Percentiles rank a stretch among this genome's conserved stretches.
Conservation (phyloP, 1,140 invertebrate genomes). For the Drosophila grimshawi region DNA sequence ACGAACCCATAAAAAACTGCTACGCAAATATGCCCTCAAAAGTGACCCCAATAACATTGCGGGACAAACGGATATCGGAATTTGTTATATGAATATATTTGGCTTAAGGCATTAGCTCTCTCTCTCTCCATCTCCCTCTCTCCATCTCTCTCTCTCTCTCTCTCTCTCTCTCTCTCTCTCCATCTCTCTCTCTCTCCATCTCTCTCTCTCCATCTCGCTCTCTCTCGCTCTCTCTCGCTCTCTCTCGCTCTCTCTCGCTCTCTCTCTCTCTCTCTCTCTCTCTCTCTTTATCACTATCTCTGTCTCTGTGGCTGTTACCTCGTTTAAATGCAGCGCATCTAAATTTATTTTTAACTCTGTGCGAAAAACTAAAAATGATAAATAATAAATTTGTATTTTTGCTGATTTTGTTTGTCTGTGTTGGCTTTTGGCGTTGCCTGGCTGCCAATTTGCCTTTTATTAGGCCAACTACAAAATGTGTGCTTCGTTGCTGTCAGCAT, state of each 20-base stretch:
- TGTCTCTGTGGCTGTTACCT: neutral
- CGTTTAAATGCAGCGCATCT: constrained; percentile 16
- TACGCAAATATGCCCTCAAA: neutral
- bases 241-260: too few species aligned
- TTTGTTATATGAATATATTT: constrained; percentile 14
- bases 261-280: neutral
- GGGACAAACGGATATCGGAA: constrained; percentile 32
- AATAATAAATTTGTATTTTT: constrained; percentile 70
- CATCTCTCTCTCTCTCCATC: neutral
- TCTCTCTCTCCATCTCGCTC: neutral
- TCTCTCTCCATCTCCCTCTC: neutral
- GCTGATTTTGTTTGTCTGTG: constrained; percentile 39
- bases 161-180: neutral
- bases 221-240: neutral
- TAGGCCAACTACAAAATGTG: constrained; percentile 62
- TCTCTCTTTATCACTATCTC: neutral
- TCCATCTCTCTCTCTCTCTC: neutral
- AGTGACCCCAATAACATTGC: constrained; percentile 24
- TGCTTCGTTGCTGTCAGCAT: constrained; percentile 62
- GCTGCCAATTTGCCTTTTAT: constrained; percentile 63
- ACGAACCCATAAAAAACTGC: neutral
- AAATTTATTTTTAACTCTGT: constrained; percentile 48
- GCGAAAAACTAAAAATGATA: constrained; percentile 55
- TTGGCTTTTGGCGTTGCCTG: constrained; percentile 46
- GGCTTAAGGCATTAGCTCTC: constrained; percentile 1